A percentile compares a stretch with the other conserved stretches of the same genome.
phyloP scores from a whole-genome alignment of 2,113 vertebrate genomes.

The Tautogolabrus adspersus region DNA sequence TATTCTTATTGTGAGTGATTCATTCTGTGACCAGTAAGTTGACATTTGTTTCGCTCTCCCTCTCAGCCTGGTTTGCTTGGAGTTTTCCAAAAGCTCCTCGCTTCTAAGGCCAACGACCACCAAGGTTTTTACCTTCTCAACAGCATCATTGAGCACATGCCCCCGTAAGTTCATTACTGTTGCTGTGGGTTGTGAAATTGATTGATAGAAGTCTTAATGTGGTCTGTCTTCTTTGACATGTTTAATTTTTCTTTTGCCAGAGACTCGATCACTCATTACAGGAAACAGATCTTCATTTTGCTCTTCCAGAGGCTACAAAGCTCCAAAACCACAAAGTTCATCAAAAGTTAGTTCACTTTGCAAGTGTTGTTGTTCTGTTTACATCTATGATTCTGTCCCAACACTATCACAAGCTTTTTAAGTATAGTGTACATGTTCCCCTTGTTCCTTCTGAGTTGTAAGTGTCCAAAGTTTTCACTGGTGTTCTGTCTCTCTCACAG shows the following conservation, averaged over 20 bases:
- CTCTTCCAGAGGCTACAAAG: slow-evolving; percentile 98
- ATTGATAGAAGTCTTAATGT: not conserved
- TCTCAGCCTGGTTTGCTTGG: slow-evolving; percentile 94
- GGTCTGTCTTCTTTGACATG: not conserved
- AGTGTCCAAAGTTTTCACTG: not conserved
- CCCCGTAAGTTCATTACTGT: slow-evolving; percentile 85
- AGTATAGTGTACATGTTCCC: no score
- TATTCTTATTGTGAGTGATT: not conserved
- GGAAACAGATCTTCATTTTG: slow-evolving; percentile 97
- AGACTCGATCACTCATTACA: slow-evolving; percentile 93
- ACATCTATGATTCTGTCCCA: not conserved
- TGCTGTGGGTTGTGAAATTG: no score
- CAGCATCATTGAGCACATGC: slow-evolving; percentile 97
- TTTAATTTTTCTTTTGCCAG: slow-evolving; percentile 72
- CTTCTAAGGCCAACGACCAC: slow-evolving; percentile 98
- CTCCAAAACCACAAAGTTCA: slow-evolving; percentile 99
- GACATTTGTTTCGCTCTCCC: not conserved
- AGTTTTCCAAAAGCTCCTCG: slow-evolving; percentile 98
- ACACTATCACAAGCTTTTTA: no score
- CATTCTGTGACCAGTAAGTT: not conserved
- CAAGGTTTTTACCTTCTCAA: slow-evolving; percentile 98
- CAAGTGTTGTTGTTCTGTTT: not conserved
- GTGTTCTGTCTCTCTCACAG: slow-evolving; percentile 72
- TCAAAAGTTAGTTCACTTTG: slow-evolving; percentile 91
- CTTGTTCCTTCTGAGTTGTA: no score